phyloP scores from a whole-genome alignment of 2,888 invertebrate species.

The Zeuzera pyrina region DNA sequence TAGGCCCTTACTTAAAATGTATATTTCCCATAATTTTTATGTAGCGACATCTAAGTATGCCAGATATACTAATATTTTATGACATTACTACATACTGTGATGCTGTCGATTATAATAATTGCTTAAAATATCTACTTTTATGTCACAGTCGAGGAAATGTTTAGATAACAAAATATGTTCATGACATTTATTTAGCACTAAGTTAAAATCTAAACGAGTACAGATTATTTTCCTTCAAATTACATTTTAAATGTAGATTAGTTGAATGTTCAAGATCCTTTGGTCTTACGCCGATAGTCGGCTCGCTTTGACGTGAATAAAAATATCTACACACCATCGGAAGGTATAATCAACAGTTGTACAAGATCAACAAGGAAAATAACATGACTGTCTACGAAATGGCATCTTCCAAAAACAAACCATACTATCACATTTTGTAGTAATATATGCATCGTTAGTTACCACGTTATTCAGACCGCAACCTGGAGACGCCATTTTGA shows the following conservation, averaged over 20 bases:
- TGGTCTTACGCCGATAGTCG: constrained; percentile 4
- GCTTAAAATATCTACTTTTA: no score
- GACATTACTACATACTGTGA: no score
- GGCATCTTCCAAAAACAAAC: constrained; percentile 1
- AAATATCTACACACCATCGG: constrained; percentile 23
- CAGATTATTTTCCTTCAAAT: background rate
- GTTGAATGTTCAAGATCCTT: no score
- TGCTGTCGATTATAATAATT: no score
- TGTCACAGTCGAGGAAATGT: no score
- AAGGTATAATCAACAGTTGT: constrained; percentile 48
- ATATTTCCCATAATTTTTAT: background rate
- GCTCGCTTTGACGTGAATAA: constrained; percentile 1
- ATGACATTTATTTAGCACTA: constrained; percentile 44
- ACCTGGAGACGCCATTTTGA: background rate
- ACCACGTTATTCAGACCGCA: background rate
- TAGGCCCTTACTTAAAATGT: constrained; percentile 38
- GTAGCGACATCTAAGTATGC: no score
- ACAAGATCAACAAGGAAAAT: constrained; percentile 39
- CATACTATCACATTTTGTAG: background rate
- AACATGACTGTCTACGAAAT: constrained; percentile 12
- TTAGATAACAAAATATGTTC: no score
- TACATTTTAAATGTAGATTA: background rate
- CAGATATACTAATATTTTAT: no score
- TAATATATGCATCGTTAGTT: no score
- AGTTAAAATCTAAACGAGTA: constrained; percentile 14